Evolutionary conservation across 1,140 invertebrate species (phyloP).

Genomic region (Sinella curviseta): DNA sequence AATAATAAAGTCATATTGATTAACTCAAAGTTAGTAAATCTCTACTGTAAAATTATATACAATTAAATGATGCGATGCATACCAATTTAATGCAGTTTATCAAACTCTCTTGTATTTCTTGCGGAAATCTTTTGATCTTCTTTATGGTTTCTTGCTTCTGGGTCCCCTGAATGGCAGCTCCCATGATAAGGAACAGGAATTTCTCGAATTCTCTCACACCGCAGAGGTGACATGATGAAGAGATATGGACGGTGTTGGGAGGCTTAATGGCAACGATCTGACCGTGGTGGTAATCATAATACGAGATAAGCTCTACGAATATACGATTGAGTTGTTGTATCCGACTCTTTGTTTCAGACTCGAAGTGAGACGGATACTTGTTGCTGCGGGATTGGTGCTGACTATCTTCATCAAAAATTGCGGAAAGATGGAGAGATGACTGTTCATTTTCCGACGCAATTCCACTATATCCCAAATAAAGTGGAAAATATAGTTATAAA

Average conservation of each 20-base stretch:
- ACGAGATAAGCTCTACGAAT: slow-evolving; percentile 40
- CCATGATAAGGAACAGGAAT: slow-evolving; percentile 42
- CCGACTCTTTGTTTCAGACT: slow-evolving; percentile 45
- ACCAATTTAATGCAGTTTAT: slow-evolving; percentile 45
- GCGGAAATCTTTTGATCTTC: slow-evolving; percentile 43
- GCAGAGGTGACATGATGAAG: slow-evolving; percentile 41
- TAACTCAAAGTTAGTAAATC: neutral
- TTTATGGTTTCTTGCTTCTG: slow-evolving; percentile 42
- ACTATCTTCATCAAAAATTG: slow-evolving; percentile 48
- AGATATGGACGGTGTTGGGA: slow-evolving; percentile 47
- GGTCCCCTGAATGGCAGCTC: slow-evolving; percentile 44
- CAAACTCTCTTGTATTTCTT: slow-evolving; percentile 39
- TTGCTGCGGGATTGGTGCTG: slow-evolving; percentile 32
- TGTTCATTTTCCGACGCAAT: slow-evolving; percentile 43
- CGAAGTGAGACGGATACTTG: slow-evolving; percentile 44
- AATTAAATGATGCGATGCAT: neutral
- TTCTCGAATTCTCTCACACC: slow-evolving; percentile 44
- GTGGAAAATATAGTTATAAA: neutral
- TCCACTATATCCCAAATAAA: slow-evolving; percentile 35
- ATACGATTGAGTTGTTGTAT: slow-evolving; percentile 43
- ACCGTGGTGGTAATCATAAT: slow-evolving; percentile 46
- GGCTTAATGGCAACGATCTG: slow-evolving; percentile 43
- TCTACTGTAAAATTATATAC: no score
- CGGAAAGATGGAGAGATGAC: slow-evolving; percentile 45
- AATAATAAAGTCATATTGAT: no score